These are phyloP conservation scores for Sebastes taczanowskii DNA, from an alignment of 2,797 vertebrate genomes.

Conservation along the genomic window DNA sequence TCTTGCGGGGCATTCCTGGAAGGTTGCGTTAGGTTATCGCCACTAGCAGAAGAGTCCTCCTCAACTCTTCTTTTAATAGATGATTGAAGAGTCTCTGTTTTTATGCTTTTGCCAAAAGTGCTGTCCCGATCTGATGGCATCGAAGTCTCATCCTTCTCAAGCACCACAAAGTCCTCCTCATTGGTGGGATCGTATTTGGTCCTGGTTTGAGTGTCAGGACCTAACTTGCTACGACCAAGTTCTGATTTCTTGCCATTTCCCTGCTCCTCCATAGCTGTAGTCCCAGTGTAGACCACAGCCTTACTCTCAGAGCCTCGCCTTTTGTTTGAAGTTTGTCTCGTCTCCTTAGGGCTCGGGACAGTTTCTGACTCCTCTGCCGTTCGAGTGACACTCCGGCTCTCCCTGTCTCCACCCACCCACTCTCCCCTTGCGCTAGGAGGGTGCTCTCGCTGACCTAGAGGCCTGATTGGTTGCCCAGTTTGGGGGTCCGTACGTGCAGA, in stretches of 20 bases:
- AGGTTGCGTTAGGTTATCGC: not conserved
- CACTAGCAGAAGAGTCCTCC: not conserved
- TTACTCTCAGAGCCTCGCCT: conserved; percentile 13
- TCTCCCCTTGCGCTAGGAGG: conserved; percentile 35
- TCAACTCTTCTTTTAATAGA: not conserved
- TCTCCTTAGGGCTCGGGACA: conserved; percentile 36
- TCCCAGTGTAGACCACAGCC: conserved; percentile 30
- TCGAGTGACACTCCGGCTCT: conserved; percentile 39
- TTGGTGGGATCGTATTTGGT: conserved; percentile 24
- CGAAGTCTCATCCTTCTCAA: conserved; percentile 61
- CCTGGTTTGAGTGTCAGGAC: conserved; percentile 15
- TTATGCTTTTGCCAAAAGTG: not conserved
- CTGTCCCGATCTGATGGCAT: conserved; percentile 24
- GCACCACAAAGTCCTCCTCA: conserved; percentile 70
- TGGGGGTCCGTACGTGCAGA: conserved; percentile 61
- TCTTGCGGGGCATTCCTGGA: conserved; percentile 21
- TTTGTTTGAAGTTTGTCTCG: conserved; percentile 36
- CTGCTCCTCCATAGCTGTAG: conserved; percentile 65
- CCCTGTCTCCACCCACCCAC: conserved; percentile 57
- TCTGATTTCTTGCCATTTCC: conserved; percentile 29
- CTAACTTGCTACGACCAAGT: not conserved
- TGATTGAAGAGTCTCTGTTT: conserved; percentile 4
- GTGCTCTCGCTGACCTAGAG: conserved; percentile 52
- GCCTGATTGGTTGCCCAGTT: conserved; percentile 68
- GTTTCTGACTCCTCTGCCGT: conserved; percentile 60